Evolutionary conservation across 37 sponge, comb jelly and placozoan species (phyloP), one percentile per base, ranked within the genome.

Genomic region (Mnemiopsis leidyi): DNA sequence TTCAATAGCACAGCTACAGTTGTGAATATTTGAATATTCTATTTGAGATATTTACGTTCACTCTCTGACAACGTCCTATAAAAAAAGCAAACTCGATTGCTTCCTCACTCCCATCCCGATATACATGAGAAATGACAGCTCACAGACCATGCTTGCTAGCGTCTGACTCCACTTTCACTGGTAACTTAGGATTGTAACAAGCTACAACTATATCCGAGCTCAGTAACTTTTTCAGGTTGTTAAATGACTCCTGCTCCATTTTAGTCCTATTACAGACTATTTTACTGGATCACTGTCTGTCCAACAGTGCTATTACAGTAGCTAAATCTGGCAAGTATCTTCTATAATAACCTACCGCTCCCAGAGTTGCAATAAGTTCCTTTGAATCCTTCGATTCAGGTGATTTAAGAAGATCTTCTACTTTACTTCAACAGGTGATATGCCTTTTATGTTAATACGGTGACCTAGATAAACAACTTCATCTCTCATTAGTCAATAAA

Each of bases 291-390:
- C 76, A 33, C 30, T 82, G 29, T 32, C 30, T 23, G 26, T 39
- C 35, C 30, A 90, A 29, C 48, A 68, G 92, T 23, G 68, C 68
- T 24, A 23, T 13, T 7, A 90, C 25, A 13, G 48, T 39, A 26
- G 92, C 48, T 25, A 90, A 26, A 90, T 94, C 61, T 16, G 94
- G 82, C 3, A 79, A 20, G 29, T 36, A 79, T 32, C 82, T 34
- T 79, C 82, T 79, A 29, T 79, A 79, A 29, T 79, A 79, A 13
- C 3, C 7, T 13, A 34, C 36, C 7, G 82, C 82, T 79, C 93
- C 92, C 23, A 92, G 69, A 31, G 26, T 39, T 39, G 67, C 38
- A 26, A 5, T 90, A 18, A 90, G n/a, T 7, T 32, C 23, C 1
- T 39, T 23, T 13, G 7, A 0, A 38, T 90, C 68, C 3, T 39